Base-by-base conservation (phyloP, 2,113 vertebrate species). In the Tapirus terrestris region DNA sequence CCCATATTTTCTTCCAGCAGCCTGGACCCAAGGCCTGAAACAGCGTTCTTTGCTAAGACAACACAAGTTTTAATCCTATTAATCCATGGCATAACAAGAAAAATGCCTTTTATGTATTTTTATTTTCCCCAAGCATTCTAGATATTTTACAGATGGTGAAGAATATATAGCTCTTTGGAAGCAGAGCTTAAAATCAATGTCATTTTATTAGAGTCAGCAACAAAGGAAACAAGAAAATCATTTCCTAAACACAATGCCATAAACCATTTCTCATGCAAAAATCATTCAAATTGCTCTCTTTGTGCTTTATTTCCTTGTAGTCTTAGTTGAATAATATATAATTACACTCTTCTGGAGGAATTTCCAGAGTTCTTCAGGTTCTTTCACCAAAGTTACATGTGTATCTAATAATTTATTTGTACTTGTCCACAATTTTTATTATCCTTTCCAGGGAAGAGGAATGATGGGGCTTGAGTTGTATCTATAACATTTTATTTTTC, bases 301-400 rank as follows among this genome's bases (percentile, higher is more conserved):
- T 45, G 45, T 31, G 60, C 36, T 21, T 75, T 3, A 14, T 16
- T 43, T 20, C 6, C 3, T 33, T 9, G 4, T 10, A 3, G 17
- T 29, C 39, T 73, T 61, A 51, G 67, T 63, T 73, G 45, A n/a
- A 72, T 36, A 25, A 27, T 1, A 16, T 53, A 5, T 6, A 8
- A 17, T 17, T 9, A 5, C 1, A 3, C 6, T 20, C 8, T 48
- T 29, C 33, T 39, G 8, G 6, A 89, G 33, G 25, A 39, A 0
- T 9, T 9, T 31, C 23, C 23, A 43, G 58, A 27, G 33, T 31
- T 63, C 20, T 58, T n/a, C 31, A 58, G 53, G 31, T 18, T 33
- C 27, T 76, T 43, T 53, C 6, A 1, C 33, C 81, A 75, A 39
- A 75, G 80, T 39, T 33, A 21, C 25, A 8, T 76, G 60, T 87